A percentile compares a stretch with the other conserved stretches of the same genome.
Evolutionary conservation across 2,797 vertebrate genomes (phyloP).

Genomic region (Eulemur mongoz): DNA sequence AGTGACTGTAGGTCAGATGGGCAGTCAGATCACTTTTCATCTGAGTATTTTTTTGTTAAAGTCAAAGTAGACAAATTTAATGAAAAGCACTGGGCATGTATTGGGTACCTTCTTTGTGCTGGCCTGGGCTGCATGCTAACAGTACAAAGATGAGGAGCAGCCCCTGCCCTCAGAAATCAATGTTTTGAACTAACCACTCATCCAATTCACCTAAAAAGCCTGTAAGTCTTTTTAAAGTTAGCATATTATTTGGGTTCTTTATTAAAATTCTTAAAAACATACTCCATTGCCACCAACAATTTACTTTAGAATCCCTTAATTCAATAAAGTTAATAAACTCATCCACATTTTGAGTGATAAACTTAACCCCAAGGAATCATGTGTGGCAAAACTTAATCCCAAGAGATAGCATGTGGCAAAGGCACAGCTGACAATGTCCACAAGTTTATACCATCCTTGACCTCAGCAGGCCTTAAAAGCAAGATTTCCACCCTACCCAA

Average conservation of each 20-base stretch:
- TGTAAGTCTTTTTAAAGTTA: background rate
- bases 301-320: background rate
- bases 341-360: background rate
- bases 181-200: background rate
- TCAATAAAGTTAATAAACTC: background rate
- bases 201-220: background rate
- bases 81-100: background rate
- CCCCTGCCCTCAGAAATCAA: background rate
- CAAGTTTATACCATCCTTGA: background rate
- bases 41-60: background rate
- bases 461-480: background rate
- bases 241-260: background rate
- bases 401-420: background rate
- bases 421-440: background rate
- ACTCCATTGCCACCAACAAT: background rate
- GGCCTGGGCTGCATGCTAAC: too few species aligned
- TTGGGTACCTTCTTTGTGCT: background rate
- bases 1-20: background rate
- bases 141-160: background rate
- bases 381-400: background rate
- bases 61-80: background rate
- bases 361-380: background rate
- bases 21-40: background rate
- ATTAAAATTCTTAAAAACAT: background rate
- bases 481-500: background rate